A percentile compares a stretch with the other conserved stretches of the same genome.
These are phyloP conservation scores for Bombycilla garrulus DNA, from an alignment of 2,113 vertebrate species.

Conservation along the genomic window DNA sequence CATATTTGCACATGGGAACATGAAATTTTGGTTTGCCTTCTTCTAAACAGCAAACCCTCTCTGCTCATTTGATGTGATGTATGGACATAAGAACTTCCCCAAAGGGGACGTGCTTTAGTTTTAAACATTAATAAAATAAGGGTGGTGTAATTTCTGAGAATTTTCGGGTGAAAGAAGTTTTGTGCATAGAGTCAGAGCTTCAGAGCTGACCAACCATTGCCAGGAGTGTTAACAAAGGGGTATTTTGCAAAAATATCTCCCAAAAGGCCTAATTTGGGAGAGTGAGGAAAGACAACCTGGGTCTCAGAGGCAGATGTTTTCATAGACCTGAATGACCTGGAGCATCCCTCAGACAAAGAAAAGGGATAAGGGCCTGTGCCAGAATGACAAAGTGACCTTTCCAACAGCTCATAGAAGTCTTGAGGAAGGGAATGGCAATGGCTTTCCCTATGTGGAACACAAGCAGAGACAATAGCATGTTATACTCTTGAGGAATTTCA, in stretches of 20 bases:
- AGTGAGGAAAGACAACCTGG: neutral
- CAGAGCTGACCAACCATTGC: neutral
- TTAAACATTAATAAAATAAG: neutral
- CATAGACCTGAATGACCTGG: neutral
- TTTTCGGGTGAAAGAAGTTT: neutral
- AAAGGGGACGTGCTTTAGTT: neutral
- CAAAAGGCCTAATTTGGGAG: neutral
- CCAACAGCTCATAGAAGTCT: neutral
- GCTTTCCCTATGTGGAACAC: neutral
- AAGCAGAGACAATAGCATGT: neutral
- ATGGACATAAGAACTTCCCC: neutral
- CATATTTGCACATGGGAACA: neutral
- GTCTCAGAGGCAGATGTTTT: neutral
- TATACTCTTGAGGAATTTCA: neutral
- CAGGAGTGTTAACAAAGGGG: accelerated
- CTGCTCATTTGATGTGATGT: neutral
- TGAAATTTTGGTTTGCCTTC: neutral
- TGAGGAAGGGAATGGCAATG: neutral
- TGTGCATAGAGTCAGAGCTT: neutral
- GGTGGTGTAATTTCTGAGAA: neutral
- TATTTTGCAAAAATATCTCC: neutral
- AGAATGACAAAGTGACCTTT: neutral
- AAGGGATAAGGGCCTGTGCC: accelerated
- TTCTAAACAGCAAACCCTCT: neutral
- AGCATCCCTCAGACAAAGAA: neutral